Evolutionary conservation across 2,797 vertebrate genomes (phyloP).

Genomic region (Heterohyrax brucei): DNA sequence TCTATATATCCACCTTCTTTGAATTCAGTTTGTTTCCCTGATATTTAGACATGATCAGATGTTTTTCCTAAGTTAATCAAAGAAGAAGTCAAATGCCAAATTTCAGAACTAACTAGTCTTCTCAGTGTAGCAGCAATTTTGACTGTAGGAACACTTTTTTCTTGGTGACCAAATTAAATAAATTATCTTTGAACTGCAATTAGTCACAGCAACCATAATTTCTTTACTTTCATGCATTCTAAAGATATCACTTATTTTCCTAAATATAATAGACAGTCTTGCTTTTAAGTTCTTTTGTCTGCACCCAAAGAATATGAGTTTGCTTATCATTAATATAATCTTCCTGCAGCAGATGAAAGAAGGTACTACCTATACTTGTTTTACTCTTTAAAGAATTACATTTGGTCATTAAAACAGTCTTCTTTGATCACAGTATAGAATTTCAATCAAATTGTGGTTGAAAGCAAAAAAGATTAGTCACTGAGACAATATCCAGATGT

Average conservation of each 20-base stretch:
- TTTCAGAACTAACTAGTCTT: constrained; percentile 16
- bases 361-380: background rate
- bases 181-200: constrained; percentile 59
- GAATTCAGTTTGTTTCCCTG: constrained; percentile 27
- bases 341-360: constrained; percentile 2
- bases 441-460: constrained; percentile 50
- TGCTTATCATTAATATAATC: constrained; percentile 34
- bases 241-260: constrained; percentile 38
- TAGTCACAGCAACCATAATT: background rate
- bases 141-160: constrained; percentile 47
- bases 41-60: constrained; percentile 37
- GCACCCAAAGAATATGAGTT: constrained; percentile 39
- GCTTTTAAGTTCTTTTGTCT: constrained; percentile 62
- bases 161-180: constrained; percentile 50
- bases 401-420: constrained; percentile 22
- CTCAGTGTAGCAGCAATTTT: constrained; percentile 50
- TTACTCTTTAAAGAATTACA: constrained; percentile 49
- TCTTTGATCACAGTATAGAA: constrained; percentile 43
- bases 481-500: background rate
- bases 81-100: constrained; percentile 67
- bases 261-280: constrained; percentile 67
- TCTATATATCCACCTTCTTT: background rate
- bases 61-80: constrained; percentile 67
- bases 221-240: background rate
- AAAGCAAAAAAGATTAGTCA: background rate